These are phyloP conservation scores for Oryzias javanicus DNA, from an alignment of 2,113 vertebrate genomes.

Conservation along the genomic window DNA sequence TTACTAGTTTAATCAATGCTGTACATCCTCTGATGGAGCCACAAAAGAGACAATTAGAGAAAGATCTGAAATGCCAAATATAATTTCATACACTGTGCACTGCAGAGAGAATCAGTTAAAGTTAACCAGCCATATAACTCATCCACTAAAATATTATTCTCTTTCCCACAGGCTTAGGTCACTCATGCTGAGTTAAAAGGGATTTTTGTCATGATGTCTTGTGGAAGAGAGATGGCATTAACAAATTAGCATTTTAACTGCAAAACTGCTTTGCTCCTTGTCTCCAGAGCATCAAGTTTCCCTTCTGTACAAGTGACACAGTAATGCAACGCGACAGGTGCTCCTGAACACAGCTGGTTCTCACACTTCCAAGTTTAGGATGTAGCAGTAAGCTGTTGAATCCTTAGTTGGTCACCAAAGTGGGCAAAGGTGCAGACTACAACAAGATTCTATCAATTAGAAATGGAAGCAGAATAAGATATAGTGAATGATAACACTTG, in stretches of 20 bases:
- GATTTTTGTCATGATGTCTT: slow-evolving; percentile 33
- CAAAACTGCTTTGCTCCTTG: slow-evolving; percentile 72
- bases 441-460: slow-evolving; percentile 70
- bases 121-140: slow-evolving; percentile 74
- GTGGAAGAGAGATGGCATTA: slow-evolving; percentile 65
- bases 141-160: slow-evolving; percentile 60
- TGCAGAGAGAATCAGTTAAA: slow-evolving; percentile 66
- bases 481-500: no score
- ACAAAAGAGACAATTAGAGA: slow-evolving; percentile 20
- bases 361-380: slow-evolving; percentile 66
- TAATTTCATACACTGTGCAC: slow-evolving; percentile 48
- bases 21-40: slow-evolving; percentile 5
- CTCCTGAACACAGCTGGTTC: slow-evolving; percentile 62
- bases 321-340: slow-evolving; percentile 76
- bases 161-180: slow-evolving; percentile 47
- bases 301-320: slow-evolving; percentile 58
- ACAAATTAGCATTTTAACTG: slow-evolving; percentile 75
- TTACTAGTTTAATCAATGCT: no score
- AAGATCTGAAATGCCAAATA: slow-evolving; percentile 42
- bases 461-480: slow-evolving; percentile 19
- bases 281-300: slow-evolving; percentile 69
- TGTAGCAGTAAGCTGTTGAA: slow-evolving; percentile 65
- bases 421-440: slow-evolving; percentile 59
- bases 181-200: slow-evolving; percentile 40
- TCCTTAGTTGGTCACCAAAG: slow-evolving; percentile 52